Base-by-base conservation (phyloP, 2,888 invertebrate genomes). In the Apamea anceps region DNA sequence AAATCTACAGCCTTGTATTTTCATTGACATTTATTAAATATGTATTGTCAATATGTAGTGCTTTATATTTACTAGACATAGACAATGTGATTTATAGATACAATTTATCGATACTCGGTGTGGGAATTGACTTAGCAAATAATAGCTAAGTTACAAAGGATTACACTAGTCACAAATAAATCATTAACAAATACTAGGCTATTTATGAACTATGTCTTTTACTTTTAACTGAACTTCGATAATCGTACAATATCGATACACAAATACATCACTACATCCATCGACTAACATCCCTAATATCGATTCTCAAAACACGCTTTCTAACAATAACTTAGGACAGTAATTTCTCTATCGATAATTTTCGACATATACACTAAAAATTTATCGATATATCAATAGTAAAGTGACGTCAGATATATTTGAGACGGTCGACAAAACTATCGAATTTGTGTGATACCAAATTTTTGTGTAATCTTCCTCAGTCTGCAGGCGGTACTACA, bases 401-500 rank as follows among this genome's bases (percentile, higher is more conserved):
- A 68, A 74, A 51, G 37, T 73, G 66, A 82, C 65, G 51, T 51
- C 72, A n/a, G 25, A 73, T 21, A 32, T 42, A 63, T 67, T 70
- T 18, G 74, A 25, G 74, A 80, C 28, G 62, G 10, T 82, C 79
- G n/a, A 71, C 57, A 51, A 63, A 76, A 74, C 65, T 86, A 86
- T 80, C 68, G 80, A 84, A 62, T 63, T 75, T 73, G 51, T 84
- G 51, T 80, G 66, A 70, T 28, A 73, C 75, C 75, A 80, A 72
- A 48, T 25, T 25, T 4, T 79, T 51, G 48, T 66, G 21, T 65
- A 8, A 37, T 42, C 18, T 45, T 81, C 62, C 85, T 96, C 96
- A 97, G 92, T 96, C 96, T 0, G 96, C 96, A 6, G 96, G 96
- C 10, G 96, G 96, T 8, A 97, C 94, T 0, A 96, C 92, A 8